These are phyloP conservation scores for Onchidella celtica DNA, from an alignment of 2,888 invertebrate species.

Conservation along the genomic window DNA sequence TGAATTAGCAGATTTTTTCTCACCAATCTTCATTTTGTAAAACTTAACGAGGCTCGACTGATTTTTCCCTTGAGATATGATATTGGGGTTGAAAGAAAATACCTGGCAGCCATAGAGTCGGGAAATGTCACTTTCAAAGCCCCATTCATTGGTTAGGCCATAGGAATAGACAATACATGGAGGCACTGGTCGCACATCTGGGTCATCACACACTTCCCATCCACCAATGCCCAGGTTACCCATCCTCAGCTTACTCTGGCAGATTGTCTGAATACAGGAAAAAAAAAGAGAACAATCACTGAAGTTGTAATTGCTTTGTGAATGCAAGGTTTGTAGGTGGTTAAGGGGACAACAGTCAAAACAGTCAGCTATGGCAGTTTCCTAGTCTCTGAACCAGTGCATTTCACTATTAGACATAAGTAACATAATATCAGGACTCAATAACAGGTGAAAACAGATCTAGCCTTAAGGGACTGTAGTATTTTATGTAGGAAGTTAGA, in stretches of 20 bases:
- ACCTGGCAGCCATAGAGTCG: slow-evolving; percentile 43
- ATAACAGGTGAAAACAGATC: too few species aligned
- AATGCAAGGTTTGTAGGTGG: too few species aligned
- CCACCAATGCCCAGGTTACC: slow-evolving; percentile 49
- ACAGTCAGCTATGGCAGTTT: too few species aligned
- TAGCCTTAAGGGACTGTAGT: too few species aligned
- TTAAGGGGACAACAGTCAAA: too few species aligned
- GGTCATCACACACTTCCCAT: slow-evolving; percentile 53
- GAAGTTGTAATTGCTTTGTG: too few species aligned
- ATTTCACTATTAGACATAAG: too few species aligned
- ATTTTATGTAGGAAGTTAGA: too few species aligned
- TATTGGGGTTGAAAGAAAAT: slow-evolving; percentile 48
- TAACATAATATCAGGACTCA: too few species aligned
- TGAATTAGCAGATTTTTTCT: background rate
- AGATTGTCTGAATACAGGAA: slow-evolving; percentile 4
- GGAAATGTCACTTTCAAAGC: slow-evolving; percentile 44
- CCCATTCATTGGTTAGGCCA: slow-evolving; percentile 49
- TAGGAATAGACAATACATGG: slow-evolving; percentile 53
- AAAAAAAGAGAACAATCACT: too few species aligned
- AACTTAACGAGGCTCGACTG: background rate
- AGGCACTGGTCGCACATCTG: slow-evolving; percentile 37
- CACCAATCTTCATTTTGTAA: slow-evolving; percentile 28
- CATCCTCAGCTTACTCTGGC: slow-evolving; percentile 48
- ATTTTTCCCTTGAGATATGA: background rate
- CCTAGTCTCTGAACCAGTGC: too few species aligned